Conservation (phyloP, 35 echinoderm and acorn worm species). For the Ophioderma brevispina region DNA sequence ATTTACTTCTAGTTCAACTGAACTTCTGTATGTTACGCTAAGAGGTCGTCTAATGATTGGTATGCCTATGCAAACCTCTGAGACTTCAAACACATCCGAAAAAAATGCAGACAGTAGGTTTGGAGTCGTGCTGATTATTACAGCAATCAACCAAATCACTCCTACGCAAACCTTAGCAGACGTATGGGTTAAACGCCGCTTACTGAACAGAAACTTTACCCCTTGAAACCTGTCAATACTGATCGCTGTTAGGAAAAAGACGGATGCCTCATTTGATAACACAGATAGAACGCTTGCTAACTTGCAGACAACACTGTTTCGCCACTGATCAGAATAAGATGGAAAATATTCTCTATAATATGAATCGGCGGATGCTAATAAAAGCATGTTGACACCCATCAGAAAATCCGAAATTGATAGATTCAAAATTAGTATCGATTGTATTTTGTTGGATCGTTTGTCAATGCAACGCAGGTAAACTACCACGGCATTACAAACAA, state of each 20-base stretch:
- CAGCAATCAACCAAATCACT: background rate
- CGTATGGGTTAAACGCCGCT: background rate
- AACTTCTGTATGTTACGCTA: background rate
- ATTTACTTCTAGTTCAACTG: background rate
- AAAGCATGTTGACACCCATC: background rate
- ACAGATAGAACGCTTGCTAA: background rate
- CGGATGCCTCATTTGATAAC: background rate
- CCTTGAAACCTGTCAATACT: background rate
- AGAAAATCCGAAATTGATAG: background rate
- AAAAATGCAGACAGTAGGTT: background rate
- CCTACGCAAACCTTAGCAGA: background rate
- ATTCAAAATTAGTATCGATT: background rate
- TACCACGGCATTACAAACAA: background rate
- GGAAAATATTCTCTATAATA: background rate
- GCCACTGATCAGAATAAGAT: background rate
- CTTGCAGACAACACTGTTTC: background rate
- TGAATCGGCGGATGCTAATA: background rate
- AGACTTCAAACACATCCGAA: background rate
- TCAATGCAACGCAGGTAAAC: background rate
- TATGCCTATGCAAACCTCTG: background rate
- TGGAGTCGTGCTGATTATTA: background rate
- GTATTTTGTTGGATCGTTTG: background rate
- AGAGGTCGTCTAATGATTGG: background rate
- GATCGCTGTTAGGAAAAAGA: background rate
- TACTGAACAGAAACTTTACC: background rate